Evolutionary conservation across 2,888 invertebrate genomes (phyloP).

Genomic region (Diachrysia chrysitis): DNA sequence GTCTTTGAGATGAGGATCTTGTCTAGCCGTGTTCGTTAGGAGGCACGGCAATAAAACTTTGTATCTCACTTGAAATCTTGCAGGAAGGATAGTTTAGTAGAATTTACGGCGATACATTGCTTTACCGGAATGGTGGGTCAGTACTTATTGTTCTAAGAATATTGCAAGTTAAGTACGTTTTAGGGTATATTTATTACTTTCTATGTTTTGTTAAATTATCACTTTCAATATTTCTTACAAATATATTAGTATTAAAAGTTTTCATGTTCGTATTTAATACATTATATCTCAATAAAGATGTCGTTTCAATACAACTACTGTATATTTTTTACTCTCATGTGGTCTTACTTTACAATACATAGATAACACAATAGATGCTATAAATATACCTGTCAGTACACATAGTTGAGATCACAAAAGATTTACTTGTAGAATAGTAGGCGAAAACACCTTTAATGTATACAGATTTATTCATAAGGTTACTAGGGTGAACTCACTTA

Average conservation of each 20-base stretch:
- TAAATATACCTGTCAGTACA: neutral
- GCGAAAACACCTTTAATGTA: slow-evolving; percentile 1
- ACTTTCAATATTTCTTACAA: too few species aligned
- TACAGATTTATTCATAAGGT: slow-evolving; percentile 41
- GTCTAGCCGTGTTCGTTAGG: neutral
- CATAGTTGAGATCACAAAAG: neutral
- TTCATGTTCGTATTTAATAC: too few species aligned
- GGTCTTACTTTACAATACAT: too few species aligned
- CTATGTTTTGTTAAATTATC: neutral
- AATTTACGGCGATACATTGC: neutral
- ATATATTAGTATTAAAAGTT: too few species aligned
- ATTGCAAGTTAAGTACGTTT: neutral
- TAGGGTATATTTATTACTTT: neutral
- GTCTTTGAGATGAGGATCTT: neutral
- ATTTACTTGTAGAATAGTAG: slow-evolving; percentile 4
- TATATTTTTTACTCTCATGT: too few species aligned
- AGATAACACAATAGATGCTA: neutral
- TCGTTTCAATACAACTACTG: too few species aligned
- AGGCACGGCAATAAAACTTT: neutral
- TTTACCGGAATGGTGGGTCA: neutral
- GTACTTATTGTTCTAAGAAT: neutral
- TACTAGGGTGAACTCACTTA: slow-evolving; percentile 9
- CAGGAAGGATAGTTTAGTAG: neutral
- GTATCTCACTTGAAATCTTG: neutral
- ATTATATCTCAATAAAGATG: too few species aligned